These are phyloP conservation scores for Strigamia maritima DNA, from an alignment of 2,888 invertebrate genomes.

Conservation along the genomic window DNA sequence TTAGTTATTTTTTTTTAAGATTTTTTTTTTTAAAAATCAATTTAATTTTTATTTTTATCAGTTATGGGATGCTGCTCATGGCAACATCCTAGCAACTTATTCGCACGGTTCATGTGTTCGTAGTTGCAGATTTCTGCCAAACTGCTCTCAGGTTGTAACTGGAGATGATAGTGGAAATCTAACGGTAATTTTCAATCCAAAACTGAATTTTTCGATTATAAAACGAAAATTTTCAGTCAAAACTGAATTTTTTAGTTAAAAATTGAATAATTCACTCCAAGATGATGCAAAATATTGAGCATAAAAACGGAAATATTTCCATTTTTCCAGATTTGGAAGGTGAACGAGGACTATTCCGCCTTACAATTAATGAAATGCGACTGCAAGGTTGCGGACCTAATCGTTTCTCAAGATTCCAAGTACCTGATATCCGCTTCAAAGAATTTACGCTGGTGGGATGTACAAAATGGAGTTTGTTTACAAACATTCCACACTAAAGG, in stretches of 20 bases:
- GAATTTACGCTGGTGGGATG: neutral
- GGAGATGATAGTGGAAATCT: neutral
- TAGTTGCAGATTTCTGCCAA: neutral
- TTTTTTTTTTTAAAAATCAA: neutral
- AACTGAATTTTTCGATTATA: too few species aligned
- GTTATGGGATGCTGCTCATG: neutral
- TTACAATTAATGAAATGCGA: neutral
- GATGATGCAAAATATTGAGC: too few species aligned
- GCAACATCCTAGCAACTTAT: neutral
- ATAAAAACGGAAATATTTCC: too few species aligned
- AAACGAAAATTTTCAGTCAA: neutral
- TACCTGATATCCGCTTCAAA: neutral
- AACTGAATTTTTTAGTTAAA: neutral
- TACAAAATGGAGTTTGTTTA: neutral
- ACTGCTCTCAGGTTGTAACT: neutral
- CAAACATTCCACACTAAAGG: neutral
- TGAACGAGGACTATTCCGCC: neutral
- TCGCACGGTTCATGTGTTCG: neutral
- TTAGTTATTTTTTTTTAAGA: neutral
- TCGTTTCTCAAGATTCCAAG: neutral
- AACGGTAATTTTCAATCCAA: neutral
- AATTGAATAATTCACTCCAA: too few species aligned
- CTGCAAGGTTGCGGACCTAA: neutral
- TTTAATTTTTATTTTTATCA: neutral
- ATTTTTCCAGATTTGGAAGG: neutral